Base-by-base conservation (phyloP, 1,140 invertebrate genomes). In the Magallana ariakensis region DNA sequence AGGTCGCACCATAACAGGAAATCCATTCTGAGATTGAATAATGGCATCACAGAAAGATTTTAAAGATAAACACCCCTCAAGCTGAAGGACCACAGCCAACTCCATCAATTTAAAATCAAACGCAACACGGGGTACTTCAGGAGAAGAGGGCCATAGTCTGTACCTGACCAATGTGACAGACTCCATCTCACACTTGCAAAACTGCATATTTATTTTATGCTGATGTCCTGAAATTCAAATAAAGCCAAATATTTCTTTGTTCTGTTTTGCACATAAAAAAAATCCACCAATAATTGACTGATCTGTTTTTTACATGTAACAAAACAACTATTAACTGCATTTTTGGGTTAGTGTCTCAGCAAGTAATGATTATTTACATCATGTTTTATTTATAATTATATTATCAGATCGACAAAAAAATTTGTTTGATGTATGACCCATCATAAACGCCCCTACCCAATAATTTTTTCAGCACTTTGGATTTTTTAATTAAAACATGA, bases 51-150 rank as follows among this genome's bases (percentile, higher is more conserved):
- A 86, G 60, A 86, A 86, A 15, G 85, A 56, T 66, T 86, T 86
- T 54, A 75, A 70, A 54, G 85, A 60, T 19, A 86, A 33, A 22
- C 53, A 33, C 9, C 75, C 75, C 56, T 86, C 85, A 19, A 86
- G 46, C 58, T 86, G 85, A 53, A 86, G 58, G 9, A 66, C 75
- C 46, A 58, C 80, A 55, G 75, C 55, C n/a, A 86, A 58, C 33
- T 86, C 85, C 75, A 86, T 81, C 15, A 86, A 82, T 56, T 75
- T 22, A 19, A 86, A 22, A 66, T 86, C 85, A 86, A 86, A 86
- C 10, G 56, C 85, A 82, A 86, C 75, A 56, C 56, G 80, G 22
- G 85, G 85, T 8, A 22, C 60, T 82, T 55, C 57, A 56, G 85
- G 80, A 53, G 85, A 81, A 62, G 85, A 70, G 54, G 85, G 85